Base-by-base conservation (phyloP, 2,888 invertebrate species). In the Rutpela maculata region DNA sequence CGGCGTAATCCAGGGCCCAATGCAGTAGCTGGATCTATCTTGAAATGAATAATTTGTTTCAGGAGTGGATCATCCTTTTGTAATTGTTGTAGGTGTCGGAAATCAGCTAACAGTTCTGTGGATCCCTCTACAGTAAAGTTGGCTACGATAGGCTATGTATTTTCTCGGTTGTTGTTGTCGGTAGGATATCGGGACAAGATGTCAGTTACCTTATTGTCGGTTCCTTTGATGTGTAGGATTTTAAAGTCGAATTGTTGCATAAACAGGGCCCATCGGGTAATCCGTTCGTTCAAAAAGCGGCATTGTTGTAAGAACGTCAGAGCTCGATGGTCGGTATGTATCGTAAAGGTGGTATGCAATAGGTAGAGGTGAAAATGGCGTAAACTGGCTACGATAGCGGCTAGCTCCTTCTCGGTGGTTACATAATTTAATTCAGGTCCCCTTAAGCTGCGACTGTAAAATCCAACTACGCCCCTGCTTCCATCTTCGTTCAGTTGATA, bases 91-190 rank as follows among this genome's bases (percentile, higher is more conserved):
- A 62, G 5, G 1, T 35, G 26, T 4, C 11, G 6, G n/a, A 62
- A 62, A n/a, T 62, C n/a, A 5, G 3, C 1, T 12, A 62, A 7
- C 6, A 62, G 10, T 0, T 62, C 62, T 0, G 62, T 0, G 0
- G 62, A 62, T 3, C 62, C 62, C 4, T 62, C 31, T 1, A 62
- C 31, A 5, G 62, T 62, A 10, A 62, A 62, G n/a, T 62, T 26
- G 19, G 62, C 62, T 2, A 62, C 6, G 7, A 62, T 35, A 0
- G 62, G 62, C 4, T 62, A 0, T 1, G 17, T 0, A n/a, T 2
- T 22, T 6, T 9, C 19, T 7, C 11, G 15, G 22, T 26, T n/a
- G n/a, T n/a, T n/a, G n/a, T 1, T 26, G 22, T 26, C 22, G 1
- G 22, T 26, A 4, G 4, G 22, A n/a, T 26, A 26, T 4, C 22